Evolutionary conservation across 1,140 invertebrate genomes (phyloP).

Genomic region (Platorchestia sp.): DNA sequence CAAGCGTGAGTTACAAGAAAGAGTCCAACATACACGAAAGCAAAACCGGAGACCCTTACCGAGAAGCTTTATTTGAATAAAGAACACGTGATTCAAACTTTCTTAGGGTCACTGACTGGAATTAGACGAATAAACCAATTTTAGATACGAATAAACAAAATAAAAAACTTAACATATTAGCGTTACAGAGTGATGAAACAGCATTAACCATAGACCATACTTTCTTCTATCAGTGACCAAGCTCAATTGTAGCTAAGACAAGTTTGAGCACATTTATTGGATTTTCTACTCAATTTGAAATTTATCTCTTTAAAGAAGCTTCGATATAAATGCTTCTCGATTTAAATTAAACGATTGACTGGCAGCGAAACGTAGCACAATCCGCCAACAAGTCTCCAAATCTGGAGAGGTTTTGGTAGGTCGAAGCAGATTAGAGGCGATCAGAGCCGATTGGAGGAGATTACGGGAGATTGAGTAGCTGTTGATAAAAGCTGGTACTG

Average conservation of each 20-base stretch:
- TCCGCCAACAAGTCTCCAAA: slow-evolving; percentile 29
- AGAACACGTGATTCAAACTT: no score
- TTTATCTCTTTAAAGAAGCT: not conserved
- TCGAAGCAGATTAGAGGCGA: slow-evolving; percentile 53
- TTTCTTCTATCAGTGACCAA: not conserved
- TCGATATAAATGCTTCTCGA: not conserved
- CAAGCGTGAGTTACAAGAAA: no score
- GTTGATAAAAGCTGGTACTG: slow-evolving; percentile 33
- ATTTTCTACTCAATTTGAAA: not conserved
- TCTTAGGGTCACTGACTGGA: no score
- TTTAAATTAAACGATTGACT: slow-evolving; percentile 41
- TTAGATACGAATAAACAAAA: no score
- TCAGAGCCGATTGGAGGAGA: slow-evolving; percentile 39
- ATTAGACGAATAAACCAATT: not conserved
- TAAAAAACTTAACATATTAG: not conserved
- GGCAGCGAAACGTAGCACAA: slow-evolving; percentile 38
- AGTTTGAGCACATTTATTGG: not conserved
- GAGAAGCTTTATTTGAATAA: no score
- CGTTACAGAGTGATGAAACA: not conserved
- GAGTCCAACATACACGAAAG: no score
- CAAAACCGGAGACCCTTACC: no score
- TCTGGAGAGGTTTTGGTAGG: slow-evolving; percentile 47
- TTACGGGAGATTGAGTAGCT: slow-evolving; percentile 49
- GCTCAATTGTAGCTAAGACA: not conserved
- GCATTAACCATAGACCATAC: not conserved